Evolutionary conservation across 2,888 invertebrate genomes (phyloP), one percentile per base, ranked within the genome.

Genomic region (Anorthoa munda): DNA sequence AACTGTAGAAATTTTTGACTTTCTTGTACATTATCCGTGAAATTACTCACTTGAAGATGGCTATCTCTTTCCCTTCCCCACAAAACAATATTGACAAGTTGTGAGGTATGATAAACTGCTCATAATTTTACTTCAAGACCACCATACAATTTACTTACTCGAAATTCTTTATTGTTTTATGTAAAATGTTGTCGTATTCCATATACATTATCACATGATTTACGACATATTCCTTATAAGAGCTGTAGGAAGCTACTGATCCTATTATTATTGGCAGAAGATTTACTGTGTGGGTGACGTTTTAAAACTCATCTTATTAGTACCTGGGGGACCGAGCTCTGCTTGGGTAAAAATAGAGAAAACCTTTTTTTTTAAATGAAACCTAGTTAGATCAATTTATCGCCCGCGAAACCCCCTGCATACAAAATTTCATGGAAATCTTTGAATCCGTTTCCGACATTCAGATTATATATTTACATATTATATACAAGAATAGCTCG

Each of bases 101-200:
- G n/a, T 39, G 18, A 48, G 18, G 12, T 26, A 65, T 39, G 17
- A 31, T 61, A 18, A 50, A 64, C 2, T 51, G 18, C 39, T 45
- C 13, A 50, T 45, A 50, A 45, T 21, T 55, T 55, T 23, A n/a
- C 39, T 26, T 58, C 21, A 67, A 67, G 77, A 51, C 26, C 31
- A 23, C 13, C n/a, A 31, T 11, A n/a, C 12, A 23, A 77, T 46
- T 58, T 26, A 48, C 26, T n/a, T 4, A n/a, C 11, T 31, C 7
- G 2, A 21, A 51, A n/a, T 69, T 51, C 2, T 56, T 68, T 31
- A 77, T 51, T 13, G 17, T 59, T 58, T 51, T 77, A 59, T 59
- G 78, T 13, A 74, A 78, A 78, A 51, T 48, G 3, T 78, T 31
- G n/a, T 17, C n/a, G 53, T 17, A n/a, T 26, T 23, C 12, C n/a